phyloP scores from a whole-genome alignment of 2,888 invertebrate genomes.

The Pristionchus entomophagus region DNA sequence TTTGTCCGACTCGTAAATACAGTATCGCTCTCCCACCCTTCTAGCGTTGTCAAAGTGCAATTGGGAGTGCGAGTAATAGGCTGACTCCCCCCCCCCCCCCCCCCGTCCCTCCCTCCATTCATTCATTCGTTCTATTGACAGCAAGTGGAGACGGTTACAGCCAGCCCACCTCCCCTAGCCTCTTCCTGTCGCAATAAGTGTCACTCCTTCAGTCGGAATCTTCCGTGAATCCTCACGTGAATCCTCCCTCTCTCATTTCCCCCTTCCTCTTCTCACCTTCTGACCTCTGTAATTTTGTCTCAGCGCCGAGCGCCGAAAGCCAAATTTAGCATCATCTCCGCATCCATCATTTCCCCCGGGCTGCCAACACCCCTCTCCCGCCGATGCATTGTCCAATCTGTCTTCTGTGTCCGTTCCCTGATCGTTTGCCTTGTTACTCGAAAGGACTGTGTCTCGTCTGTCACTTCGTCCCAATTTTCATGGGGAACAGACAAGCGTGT shows the following conservation, averaged over 20 bases:
- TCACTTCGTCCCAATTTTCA: slow-evolving; percentile 52
- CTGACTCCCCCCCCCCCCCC: neutral
- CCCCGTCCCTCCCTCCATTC: too few species aligned
- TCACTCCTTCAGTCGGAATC: too few species aligned
- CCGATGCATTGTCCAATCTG: slow-evolving; percentile 31
- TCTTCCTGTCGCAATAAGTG: neutral
- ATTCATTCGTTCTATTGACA: slow-evolving; percentile 16
- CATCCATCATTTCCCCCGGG: slow-evolving; percentile 12
- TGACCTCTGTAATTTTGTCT: slow-evolving; percentile 6
- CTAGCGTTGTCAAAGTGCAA: neutral
- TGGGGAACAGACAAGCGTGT: slow-evolving; percentile 28
- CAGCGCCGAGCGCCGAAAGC: neutral
- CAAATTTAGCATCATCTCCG: neutral
- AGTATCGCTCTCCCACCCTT: neutral
- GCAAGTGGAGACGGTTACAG: neutral
- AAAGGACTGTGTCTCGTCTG: neutral
- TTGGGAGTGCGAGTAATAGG: neutral
- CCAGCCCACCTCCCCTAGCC: neutral
- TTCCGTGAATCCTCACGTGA: neutral
- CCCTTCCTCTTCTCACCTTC: neutral
- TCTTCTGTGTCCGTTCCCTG: slow-evolving; percentile 29
- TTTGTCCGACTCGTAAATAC: slow-evolving; percentile 24
- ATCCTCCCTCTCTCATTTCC: neutral
- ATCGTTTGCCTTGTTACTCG: slow-evolving; percentile 46
- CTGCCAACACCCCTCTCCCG: neutral